phyloP scores from a whole-genome alignment of 2,113 vertebrate species.

The Pygathrix nemaeus region DNA sequence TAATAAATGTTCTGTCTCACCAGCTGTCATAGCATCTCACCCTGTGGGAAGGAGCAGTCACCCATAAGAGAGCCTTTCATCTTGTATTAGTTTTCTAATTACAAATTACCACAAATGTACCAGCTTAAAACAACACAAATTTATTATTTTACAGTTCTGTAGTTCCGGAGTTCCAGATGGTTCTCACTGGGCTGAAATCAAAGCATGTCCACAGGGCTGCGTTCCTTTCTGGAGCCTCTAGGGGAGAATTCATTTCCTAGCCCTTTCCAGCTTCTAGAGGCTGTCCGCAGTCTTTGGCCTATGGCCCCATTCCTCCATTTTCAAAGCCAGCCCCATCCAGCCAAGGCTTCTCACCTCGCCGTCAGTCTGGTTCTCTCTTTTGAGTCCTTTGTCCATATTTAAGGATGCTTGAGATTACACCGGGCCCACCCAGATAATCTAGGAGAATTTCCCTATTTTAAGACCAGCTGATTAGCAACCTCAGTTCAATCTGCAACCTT shows the following conservation, averaged over 20 bases:
- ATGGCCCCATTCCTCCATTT: neutral
- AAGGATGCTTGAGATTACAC: neutral
- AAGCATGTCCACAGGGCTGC: neutral
- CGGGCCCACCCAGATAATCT: neutral
- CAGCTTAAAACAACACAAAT: constrained; percentile 34
- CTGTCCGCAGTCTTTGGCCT: neutral
- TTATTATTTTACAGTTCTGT: neutral
- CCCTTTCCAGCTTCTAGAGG: neutral
- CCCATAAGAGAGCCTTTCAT: neutral
- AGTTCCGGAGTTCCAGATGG: neutral
- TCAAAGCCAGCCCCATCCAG: neutral
- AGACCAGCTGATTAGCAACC: neutral
- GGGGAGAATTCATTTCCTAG: neutral
- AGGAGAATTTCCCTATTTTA: neutral
- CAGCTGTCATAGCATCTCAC: constrained; percentile 14
- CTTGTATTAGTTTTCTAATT: neutral
- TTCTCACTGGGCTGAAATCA: neutral
- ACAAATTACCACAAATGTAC: neutral
- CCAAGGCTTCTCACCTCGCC: neutral
- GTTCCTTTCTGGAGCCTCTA: neutral
- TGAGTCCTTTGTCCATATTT: neutral
- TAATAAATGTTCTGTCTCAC: neutral
- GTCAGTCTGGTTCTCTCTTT: neutral
- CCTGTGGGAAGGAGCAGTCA: neutral
- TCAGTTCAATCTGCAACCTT: neutral